These are phyloP conservation scores for Cynocephalus volans DNA, from an alignment of 2,113 vertebrate genomes.

Conservation along the genomic window DNA sequence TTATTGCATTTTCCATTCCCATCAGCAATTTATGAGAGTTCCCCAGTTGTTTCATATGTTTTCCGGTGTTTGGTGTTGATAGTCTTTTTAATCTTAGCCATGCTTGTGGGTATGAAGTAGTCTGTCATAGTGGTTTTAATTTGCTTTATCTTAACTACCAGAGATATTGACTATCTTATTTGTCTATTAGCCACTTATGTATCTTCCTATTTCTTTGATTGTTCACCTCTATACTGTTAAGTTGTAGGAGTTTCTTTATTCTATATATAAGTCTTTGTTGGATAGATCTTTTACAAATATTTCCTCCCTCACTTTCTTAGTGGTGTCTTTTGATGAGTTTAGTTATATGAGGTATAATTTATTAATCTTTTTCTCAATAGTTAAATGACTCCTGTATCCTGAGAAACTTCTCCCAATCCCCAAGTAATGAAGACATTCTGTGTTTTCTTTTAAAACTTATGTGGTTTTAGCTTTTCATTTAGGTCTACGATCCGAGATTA, in stretches of 20 bases:
- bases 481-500: neutral
- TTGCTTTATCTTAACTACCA: neutral
- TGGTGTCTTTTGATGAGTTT: neutral
- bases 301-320: neutral
- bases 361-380: neutral
- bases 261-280: neutral
- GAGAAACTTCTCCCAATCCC: neutral
- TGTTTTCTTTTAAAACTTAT: neutral
- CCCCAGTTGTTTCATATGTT: neutral
- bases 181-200: neutral
- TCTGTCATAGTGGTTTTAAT: conserved; percentile 23
- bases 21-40: neutral
- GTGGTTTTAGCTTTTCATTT: neutral
- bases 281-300: neutral
- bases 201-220: neutral
- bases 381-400: neutral
- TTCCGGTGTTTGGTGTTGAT: neutral
- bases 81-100: conserved; percentile 1
- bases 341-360: neutral
- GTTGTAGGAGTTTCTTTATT: neutral
- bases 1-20: neutral
- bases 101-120: neutral
- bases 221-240: neutral
- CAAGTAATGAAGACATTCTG: neutral
- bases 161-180: neutral